Evolutionary conservation across 2,797 vertebrate species (phyloP).

Genomic region (Botia kubotai): DNA sequence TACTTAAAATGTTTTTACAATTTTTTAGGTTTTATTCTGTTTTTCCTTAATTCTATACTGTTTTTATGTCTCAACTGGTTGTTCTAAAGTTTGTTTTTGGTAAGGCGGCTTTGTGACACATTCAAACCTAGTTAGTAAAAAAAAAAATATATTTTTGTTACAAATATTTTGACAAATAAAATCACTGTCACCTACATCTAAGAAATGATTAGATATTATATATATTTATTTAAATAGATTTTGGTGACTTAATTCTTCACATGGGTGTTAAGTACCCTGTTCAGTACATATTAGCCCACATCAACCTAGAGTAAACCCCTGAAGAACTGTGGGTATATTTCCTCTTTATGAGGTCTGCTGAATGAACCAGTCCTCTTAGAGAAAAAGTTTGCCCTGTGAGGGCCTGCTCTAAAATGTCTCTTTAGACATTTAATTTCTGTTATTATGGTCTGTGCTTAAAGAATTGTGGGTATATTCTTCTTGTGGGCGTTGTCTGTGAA

Average conservation of each 20-base stretch:
- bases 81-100: no score
- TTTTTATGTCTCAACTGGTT: no score
- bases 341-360: constrained; percentile 35
- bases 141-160: no score
- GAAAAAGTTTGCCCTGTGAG: constrained; percentile 79
- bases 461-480: constrained; percentile 69
- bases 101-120: no score
- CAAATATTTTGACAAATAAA: no score
- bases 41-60: no score
- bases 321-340: constrained; percentile 61
- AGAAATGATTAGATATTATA: no score
- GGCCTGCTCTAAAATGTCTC: constrained; percentile 57
- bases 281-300: constrained; percentile 74
- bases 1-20: no score
- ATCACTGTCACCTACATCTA: no score
- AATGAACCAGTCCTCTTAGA: constrained; percentile 40
- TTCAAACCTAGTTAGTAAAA: no score
- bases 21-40: no score
- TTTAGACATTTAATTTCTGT: constrained; percentile 76
- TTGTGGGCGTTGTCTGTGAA: constrained; percentile 72
- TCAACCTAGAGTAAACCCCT: constrained; percentile 79
- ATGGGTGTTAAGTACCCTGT: constrained; percentile 65
- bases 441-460: constrained; percentile 71
- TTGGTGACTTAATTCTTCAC: constrained; percentile 2
- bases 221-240: no score